phyloP scores from a whole-genome alignment of 2,113 vertebrate genomes.

The Cyphomyrus plagiostoma region DNA sequence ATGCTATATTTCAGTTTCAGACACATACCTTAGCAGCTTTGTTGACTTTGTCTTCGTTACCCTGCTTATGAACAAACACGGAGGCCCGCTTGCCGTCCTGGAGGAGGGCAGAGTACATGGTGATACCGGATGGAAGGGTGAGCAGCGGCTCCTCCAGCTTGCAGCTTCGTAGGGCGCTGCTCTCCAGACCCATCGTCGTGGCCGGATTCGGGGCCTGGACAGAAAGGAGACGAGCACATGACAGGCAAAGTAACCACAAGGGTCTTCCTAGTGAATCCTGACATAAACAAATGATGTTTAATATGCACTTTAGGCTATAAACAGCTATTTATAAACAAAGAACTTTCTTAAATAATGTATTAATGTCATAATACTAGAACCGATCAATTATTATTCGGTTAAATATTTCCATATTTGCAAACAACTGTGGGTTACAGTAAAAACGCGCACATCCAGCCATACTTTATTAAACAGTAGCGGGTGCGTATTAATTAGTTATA shows the following conservation, averaged over 20 bases:
- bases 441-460: not conserved
- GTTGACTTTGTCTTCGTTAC: slow-evolving; percentile 84
- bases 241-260: not conserved
- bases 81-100: slow-evolving; percentile 77
- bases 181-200: slow-evolving; percentile 84
- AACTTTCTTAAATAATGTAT: not conserved
- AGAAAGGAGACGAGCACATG: not conserved
- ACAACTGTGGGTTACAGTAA: not conserved
- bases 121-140: slow-evolving; percentile 70
- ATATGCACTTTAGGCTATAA: not conserved
- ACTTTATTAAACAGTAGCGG: not conserved
- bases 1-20: not conserved
- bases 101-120: slow-evolving; percentile 70
- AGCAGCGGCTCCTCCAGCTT: slow-evolving; percentile 64
- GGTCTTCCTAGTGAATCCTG: not conserved
- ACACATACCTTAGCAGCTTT: slow-evolving; percentile 86
- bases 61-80: slow-evolving; percentile 83
- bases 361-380: not conserved
- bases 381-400: not conserved
- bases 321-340: not conserved
- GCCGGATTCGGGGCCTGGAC: not conserved
- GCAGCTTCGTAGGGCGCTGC: slow-evolving; percentile 74
- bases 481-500: not conserved
- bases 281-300: not conserved
- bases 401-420: not conserved